A percentile compares a stretch with the other conserved stretches of the same genome.
These are phyloP conservation scores for Dioctria rufipes DNA, from an alignment of 2,888 invertebrate genomes.

Conservation along the genomic window DNA sequence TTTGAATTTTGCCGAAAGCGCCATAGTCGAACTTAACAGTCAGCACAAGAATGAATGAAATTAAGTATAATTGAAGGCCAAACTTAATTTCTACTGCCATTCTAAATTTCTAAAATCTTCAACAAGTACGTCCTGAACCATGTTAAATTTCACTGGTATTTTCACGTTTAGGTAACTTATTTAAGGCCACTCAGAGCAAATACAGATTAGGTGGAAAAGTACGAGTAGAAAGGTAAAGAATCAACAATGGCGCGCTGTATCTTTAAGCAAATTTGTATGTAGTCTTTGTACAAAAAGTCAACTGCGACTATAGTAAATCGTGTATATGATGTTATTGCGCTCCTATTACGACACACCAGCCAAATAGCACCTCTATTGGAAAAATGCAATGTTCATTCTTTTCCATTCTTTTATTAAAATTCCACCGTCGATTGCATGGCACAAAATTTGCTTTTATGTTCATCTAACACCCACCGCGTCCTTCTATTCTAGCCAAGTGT, in stretches of 20 bases:
- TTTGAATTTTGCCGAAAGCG: conserved; percentile 30
- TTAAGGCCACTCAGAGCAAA: not conserved
- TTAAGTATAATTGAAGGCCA: conserved; percentile 15
- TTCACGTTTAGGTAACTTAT: not conserved
- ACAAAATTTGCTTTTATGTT: conserved; percentile 8
- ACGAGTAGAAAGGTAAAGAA: conserved; percentile 3
- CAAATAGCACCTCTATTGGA: not conserved
- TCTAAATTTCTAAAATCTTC: conserved; percentile 16
- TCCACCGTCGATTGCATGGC: conserved; percentile 28
- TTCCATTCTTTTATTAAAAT: conserved; percentile 39
- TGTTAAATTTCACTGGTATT: not conserved
- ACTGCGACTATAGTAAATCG: too few relatives aligned
- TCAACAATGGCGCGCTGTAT: not conserved
- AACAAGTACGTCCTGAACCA: not conserved
- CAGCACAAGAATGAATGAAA: conserved; percentile 1
- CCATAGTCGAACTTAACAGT: conserved; percentile 5
- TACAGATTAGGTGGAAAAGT: not conserved
- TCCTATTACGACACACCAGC: not conserved
- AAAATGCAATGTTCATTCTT: not conserved
- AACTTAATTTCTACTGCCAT: conserved; percentile 36
- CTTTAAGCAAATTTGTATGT: not conserved
- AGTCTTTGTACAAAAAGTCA: too few relatives aligned
- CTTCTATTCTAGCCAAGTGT: not conserved
- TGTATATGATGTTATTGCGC: not conserved
- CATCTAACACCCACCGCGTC: not conserved